Conservation (phyloP, 2,888 invertebrate species). For the Ornithoptera priamus region DNA sequence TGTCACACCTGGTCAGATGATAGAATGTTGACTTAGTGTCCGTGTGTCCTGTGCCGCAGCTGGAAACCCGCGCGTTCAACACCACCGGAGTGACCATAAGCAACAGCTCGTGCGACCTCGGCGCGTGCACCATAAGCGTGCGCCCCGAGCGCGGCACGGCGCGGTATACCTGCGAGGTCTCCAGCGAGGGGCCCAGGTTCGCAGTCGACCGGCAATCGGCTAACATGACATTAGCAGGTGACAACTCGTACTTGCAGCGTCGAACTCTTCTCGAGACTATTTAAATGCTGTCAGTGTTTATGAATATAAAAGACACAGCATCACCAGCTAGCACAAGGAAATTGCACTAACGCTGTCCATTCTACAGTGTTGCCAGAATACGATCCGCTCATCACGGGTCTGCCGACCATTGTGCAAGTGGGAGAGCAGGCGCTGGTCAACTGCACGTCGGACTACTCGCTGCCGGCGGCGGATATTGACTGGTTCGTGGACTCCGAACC, state of each 20-base stretch:
- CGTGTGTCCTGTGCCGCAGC: constrained; percentile 41
- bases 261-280: no score
- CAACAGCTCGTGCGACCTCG: constrained; percentile 63
- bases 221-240: constrained; percentile 71
- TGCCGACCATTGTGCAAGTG: constrained; percentile 66
- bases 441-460: constrained; percentile 73
- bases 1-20: no score
- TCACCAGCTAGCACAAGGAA: no score
- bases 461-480: constrained; percentile 67
- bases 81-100: constrained; percentile 59
- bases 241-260: no score
- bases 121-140: constrained; percentile 56
- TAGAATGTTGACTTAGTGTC: no score
- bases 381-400: constrained; percentile 69
- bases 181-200: constrained; percentile 71
- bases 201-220: constrained; percentile 64
- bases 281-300: no score
- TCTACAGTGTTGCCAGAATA: constrained; percentile 67
- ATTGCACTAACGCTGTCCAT: no score
- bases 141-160: constrained; percentile 63
- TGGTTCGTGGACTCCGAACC: constrained; percentile 73
- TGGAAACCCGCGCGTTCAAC: constrained; percentile 67
- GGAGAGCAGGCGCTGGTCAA: constrained; percentile 69
- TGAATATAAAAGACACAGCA: no score
- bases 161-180: constrained; percentile 72